Evolutionary conservation across 2,797 vertebrate genomes (phyloP).

Genomic region (Cyclopterus lumpus): DNA sequence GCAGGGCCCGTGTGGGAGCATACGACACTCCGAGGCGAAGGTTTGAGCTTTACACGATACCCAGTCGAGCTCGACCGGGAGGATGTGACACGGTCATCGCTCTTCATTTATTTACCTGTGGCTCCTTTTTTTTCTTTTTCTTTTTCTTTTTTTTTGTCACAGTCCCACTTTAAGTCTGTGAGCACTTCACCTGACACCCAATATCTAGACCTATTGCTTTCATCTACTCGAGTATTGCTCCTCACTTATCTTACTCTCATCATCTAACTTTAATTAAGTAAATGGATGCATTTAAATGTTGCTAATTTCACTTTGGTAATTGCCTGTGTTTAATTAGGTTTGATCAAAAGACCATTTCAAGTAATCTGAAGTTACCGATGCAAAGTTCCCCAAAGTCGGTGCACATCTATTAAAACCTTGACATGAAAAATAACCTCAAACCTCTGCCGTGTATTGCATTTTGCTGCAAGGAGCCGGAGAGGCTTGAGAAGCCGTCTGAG

Average conservation of each 20-base stretch:
- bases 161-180: constrained; percentile 52
- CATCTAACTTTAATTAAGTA: constrained; percentile 88
- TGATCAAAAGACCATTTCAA: constrained; percentile 81
- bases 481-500: background rate
- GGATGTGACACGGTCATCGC: constrained; percentile 79
- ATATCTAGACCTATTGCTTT: constrained; percentile 81
- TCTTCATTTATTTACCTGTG: constrained; percentile 87
- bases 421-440: constrained; percentile 50
- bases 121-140: constrained; percentile 55
- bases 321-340: constrained; percentile 84
- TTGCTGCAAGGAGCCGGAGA: background rate
- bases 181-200: constrained; percentile 78
- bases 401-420: constrained; percentile 48
- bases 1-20: constrained; percentile 64
- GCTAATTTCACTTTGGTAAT: constrained; percentile 86
- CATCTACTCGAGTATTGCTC: constrained; percentile 80
- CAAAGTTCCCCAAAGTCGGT: constrained; percentile 60
- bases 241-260: constrained; percentile 82
- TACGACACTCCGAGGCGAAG: constrained; percentile 63
- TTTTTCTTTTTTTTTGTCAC: constrained; percentile 50
- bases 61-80: constrained; percentile 78
- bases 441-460: background rate
- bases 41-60: constrained; percentile 84
- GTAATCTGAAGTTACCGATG: constrained; percentile 77
- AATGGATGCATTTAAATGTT: constrained; percentile 86